Percentiles rank a stretch among this genome's conserved stretches.
Conservation (phyloP, 2,797 vertebrate species). For the Poeciliopsis gracilis region DNA sequence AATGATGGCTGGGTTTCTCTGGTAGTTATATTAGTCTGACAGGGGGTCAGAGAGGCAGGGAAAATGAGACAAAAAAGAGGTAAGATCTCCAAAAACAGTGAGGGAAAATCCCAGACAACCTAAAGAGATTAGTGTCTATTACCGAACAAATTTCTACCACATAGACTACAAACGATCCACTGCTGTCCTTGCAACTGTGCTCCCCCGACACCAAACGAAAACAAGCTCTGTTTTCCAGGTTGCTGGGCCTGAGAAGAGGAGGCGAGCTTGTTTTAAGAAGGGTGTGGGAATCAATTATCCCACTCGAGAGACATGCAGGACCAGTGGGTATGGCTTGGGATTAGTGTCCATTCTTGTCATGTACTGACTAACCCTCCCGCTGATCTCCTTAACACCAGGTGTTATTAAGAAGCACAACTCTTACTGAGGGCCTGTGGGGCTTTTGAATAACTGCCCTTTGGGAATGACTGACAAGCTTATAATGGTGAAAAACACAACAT, state of each 20-base stretch:
- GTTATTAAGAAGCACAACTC: slow-evolving; percentile 74
- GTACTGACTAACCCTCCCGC: slow-evolving; percentile 76
- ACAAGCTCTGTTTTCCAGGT: slow-evolving; percentile 65
- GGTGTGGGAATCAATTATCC: slow-evolving; percentile 81
- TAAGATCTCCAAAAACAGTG: slow-evolving; percentile 27
- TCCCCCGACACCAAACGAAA: slow-evolving; percentile 64
- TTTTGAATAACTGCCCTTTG: slow-evolving; percentile 66
- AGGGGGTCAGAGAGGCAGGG: slow-evolving; percentile 17
- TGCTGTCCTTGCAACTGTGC: slow-evolving; percentile 58
- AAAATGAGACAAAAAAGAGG: slow-evolving; percentile 14
- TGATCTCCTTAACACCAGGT: slow-evolving; percentile 80
- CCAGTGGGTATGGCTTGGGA: slow-evolving; percentile 76
- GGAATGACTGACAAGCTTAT: slow-evolving; percentile 74
- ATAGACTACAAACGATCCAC: slow-evolving; percentile 67
- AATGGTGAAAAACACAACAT: slow-evolving; percentile 61
- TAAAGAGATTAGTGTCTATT: slow-evolving; percentile 76
- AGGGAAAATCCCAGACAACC: slow-evolving; percentile 54
- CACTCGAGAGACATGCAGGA: slow-evolving; percentile 72
- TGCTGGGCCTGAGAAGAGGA: slow-evolving; percentile 57
- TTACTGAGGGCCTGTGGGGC: slow-evolving; percentile 58
- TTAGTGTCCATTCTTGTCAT: slow-evolving; percentile 81
- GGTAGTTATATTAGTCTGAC: slow-evolving; percentile 23
- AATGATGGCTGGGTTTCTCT: slow-evolving; percentile 27
- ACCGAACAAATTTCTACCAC: slow-evolving; percentile 73
- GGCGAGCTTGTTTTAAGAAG: slow-evolving; percentile 70